phyloP scores from a whole-genome alignment of 2,888 invertebrate genomes.

The Rhabditoides inermis region DNA sequence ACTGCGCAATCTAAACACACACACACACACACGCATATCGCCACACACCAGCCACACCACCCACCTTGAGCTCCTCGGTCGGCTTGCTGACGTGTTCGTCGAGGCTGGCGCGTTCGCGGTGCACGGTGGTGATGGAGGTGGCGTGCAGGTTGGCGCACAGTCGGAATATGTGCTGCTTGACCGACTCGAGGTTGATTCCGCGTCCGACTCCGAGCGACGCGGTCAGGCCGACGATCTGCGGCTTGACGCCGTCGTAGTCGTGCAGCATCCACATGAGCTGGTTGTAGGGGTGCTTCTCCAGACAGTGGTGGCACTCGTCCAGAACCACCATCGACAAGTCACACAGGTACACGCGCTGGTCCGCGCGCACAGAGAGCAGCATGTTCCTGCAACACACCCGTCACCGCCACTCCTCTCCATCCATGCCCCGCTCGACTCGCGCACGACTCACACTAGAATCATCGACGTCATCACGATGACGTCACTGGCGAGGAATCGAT shows the following conservation, averaged over 20 bases:
- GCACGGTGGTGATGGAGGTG: slow-evolving; percentile 1
- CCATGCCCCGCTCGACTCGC: too few species aligned
- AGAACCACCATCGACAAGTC: slow-evolving; percentile 27
- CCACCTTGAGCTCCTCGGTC: too few species aligned
- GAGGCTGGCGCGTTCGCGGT: slow-evolving; percentile 10
- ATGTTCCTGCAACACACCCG: slow-evolving; percentile 22
- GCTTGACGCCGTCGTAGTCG: neutral
- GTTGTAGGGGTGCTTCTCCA: slow-evolving; percentile 7
- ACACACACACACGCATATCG: too few species aligned
- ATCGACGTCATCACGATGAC: too few species aligned
- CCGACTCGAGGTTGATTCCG: slow-evolving; percentile 1
- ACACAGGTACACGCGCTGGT: slow-evolving; percentile 19
- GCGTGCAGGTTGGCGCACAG: slow-evolving; percentile 3
- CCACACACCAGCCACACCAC: too few species aligned
- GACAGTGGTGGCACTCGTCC: slow-evolving; percentile 33
- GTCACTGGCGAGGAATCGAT: too few species aligned
- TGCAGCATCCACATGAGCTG: neutral
- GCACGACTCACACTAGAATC: too few species aligned
- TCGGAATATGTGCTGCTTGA: neutral
- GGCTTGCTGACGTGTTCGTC: slow-evolving; percentile 13
- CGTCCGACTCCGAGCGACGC: slow-evolving; percentile 34
- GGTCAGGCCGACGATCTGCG: slow-evolving; percentile 32
- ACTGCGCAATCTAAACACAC: too few species aligned
- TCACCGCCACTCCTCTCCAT: too few species aligned
- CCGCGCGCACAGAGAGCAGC: slow-evolving; percentile 14